Base-by-base conservation (phyloP, 2,113 vertebrate genomes). In the Hystrix cristata region DNA sequence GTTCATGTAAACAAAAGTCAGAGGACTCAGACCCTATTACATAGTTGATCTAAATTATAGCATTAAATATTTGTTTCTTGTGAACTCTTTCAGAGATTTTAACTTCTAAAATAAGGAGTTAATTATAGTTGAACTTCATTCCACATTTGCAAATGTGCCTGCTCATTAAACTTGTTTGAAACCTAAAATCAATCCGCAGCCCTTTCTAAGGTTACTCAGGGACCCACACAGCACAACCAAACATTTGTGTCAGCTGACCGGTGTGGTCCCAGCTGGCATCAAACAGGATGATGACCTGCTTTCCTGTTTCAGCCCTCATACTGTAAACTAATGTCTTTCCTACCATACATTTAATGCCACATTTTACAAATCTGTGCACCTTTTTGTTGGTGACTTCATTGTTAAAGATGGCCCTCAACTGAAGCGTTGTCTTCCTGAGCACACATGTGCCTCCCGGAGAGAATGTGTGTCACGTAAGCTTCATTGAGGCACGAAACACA, bases 1-100 rank as follows among this genome's bases (percentile, higher is more conserved):
- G 12, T 86, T 96, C 65, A 60, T 94, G 11, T 80, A 92, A 96
- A 94, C 7, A 72, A 76, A 93, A 85, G 25, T 94, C 27, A 96
- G 92, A 97, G 12, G 31, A 90, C 21, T 95, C 57, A 83, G 0
- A 93, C 55, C 29, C 57, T n/a, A 83, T 91, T 86, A 48, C 55
- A 91, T 14, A 55, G 19, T 16, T 87, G 13, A 84, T 92, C 38
- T 96, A 92, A 60, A 96, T 53, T 81, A 55, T 29, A 95, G 34
- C 64, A 92, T 81, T 69, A 93, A 65, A 87, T 79, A 72, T 51
- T 81, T 90, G 13, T 85, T 48, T 60, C 43, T 67, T 88, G 9
- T 19, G 34, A 89, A 95, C 64, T 92, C 34, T 72, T 93, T 69
- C 71, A 78, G 78, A 96, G 13, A 65, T 4, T 62, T 95, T 71